Evolutionary conservation across 2,113 vertebrate species (phyloP).

Genomic region (Pluvianellus socialis): DNA sequence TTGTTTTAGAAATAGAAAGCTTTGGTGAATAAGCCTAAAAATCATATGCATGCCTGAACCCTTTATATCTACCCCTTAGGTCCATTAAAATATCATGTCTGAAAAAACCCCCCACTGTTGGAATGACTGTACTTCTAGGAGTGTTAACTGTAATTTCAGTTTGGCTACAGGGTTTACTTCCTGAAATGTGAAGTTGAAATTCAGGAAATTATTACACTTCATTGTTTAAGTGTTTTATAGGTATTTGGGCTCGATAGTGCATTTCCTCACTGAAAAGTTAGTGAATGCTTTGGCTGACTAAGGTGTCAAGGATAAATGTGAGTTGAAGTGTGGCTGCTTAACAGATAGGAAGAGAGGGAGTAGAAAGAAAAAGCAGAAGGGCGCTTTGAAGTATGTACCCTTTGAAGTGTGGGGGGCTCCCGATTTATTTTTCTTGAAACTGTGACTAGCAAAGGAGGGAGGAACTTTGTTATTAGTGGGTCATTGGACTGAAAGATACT

Average conservation of each 20-base stretch:
- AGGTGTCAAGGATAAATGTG: constrained; percentile 16
- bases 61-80: neutral
- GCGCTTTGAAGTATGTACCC: constrained; percentile 45
- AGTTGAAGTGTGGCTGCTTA: constrained; percentile 3
- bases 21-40: neutral
- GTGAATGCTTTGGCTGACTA: neutral
- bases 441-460: neutral
- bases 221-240: neutral
- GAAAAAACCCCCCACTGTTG: neutral
- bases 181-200: neutral
- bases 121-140: neutral
- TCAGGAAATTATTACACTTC: constrained; percentile 7
- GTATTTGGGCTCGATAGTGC: neutral
- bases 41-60: neutral
- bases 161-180: neutral
- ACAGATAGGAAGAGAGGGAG: constrained; percentile 31
- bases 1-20: neutral
- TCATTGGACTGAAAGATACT: neutral
- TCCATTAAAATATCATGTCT: neutral
- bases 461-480: neutral
- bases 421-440: constrained; percentile 51
- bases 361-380: neutral
- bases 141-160: neutral
- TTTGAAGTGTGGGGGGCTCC: constrained; percentile 26
- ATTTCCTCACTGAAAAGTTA: neutral